These are phyloP conservation scores for Lepidurus couesii DNA, from an alignment of 1,140 invertebrate species.

Conservation along the genomic window DNA sequence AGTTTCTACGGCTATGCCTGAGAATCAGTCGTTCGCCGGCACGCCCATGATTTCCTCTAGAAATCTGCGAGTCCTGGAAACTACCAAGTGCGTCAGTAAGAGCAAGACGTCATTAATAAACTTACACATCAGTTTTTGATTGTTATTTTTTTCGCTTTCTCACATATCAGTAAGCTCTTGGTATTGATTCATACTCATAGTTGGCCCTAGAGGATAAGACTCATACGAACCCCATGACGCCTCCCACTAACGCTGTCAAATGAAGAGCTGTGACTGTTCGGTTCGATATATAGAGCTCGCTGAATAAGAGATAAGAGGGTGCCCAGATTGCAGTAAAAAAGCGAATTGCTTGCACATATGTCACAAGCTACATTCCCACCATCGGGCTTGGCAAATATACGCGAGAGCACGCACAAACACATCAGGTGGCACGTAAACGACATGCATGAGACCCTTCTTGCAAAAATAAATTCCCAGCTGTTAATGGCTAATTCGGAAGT, in stretches of 20 bases:
- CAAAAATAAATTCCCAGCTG: too few species aligned
- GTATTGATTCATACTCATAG: background rate
- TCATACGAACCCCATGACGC: background rate
- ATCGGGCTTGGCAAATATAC: too few species aligned
- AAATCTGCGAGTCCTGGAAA: background rate
- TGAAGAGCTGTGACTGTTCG: background rate
- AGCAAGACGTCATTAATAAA: background rate
- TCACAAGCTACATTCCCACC: background rate
- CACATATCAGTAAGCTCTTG: background rate
- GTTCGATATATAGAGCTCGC: background rate
- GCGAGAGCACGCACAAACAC: too few species aligned
- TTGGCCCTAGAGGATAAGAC: background rate
- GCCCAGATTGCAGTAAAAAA: background rate
- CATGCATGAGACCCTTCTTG: too few species aligned
- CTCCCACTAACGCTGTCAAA: background rate
- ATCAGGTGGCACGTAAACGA: too few species aligned
- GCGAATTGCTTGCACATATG: background rate
- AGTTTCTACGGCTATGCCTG: background rate
- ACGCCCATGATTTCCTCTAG: background rate
- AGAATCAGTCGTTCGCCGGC: background rate
- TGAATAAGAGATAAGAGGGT: background rate
- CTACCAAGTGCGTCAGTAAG: background rate
- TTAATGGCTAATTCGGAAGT: too few species aligned
- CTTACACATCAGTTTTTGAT: background rate
- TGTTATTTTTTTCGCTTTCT: background rate